Base-by-base conservation (phyloP, 1,140 invertebrate genomes). In the Ditylenchus dipsaci region DNA sequence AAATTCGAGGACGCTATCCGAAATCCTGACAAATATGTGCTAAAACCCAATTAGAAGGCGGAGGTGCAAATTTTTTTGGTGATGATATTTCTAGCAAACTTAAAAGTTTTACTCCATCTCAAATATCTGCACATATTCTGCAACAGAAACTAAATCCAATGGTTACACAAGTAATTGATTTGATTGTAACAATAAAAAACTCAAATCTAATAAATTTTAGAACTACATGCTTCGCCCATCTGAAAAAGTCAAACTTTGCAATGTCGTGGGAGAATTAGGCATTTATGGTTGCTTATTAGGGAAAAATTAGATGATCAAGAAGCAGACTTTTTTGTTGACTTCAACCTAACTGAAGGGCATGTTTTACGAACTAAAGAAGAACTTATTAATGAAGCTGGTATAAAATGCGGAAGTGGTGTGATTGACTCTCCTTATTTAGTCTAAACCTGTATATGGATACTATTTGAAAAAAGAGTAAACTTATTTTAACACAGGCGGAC, bases 11-110 rank as follows among this genome's bases (percentile, higher is more conserved):
- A 91, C 88, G 94, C 90, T 0, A 79, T 95, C 0, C 84, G 87
- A 45, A 86, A 90, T 75, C 92, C 94, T 1, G 87, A 90, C 49
- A 88, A 89, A 47, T 96, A 87, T 86, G 95, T 99, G 15, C 83
- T 99, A 60, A 99, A 99, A 84, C 95, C 95, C 94, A 99, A 84
- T 87, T 95, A 57, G 95, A 99, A 86, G 76, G 77, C 64, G 65
- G 72, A 83, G 86, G 86, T 1, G 91, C 97, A 84, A 97, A 98
- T 83, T 83, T 94, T 60, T 98, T 95, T 85, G 92, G 90, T 0
- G 85, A 88, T 0, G 89, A 95, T 43, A 89, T 97, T 53, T 62
- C 67, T 58, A 84, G 86, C 21, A 87, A 87, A 8, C 85, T 96
- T 21, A 75, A 86, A 68, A 83, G 84, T 29, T 88, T 91, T 79